Conservation (phyloP, 2,113 vertebrate genomes). For the Equus przewalskii region DNA sequence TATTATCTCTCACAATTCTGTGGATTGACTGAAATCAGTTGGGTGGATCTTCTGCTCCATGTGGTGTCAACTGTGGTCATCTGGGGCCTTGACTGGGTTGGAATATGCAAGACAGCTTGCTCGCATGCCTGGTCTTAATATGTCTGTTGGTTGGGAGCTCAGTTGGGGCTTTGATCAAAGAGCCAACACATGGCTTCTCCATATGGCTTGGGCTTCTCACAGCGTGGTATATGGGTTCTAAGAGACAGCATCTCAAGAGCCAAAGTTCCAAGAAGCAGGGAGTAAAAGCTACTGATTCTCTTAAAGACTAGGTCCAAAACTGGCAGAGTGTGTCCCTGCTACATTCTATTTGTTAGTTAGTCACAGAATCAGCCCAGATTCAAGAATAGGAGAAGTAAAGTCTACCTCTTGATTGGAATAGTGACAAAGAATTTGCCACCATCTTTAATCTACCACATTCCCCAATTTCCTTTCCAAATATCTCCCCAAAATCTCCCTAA, state of each 20-base stretch:
- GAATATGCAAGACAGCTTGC: background rate
- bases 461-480: background rate
- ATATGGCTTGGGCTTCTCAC: background rate
- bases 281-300: background rate
- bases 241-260: background rate
- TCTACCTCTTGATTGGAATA: background rate
- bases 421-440: background rate
- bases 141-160: background rate
- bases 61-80: background rate
- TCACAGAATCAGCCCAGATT: background rate
- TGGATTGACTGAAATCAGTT: background rate
- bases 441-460: background rate
- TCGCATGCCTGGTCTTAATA: background rate
- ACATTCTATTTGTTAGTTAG: background rate
- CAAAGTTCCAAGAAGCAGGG: conserved; percentile 19
- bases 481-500: background rate
- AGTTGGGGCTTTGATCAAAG: background rate
- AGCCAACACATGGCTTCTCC: background rate
- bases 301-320: background rate
- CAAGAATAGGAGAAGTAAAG: background rate
- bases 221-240: background rate
- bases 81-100: background rate
- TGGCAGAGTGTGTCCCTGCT: background rate
- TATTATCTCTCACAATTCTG: background rate
- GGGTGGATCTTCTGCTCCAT: background rate